Evolutionary conservation across 2,888 invertebrate species (phyloP), one percentile per base, ranked within the genome.

Genomic region (Hedya salicella): DNA sequence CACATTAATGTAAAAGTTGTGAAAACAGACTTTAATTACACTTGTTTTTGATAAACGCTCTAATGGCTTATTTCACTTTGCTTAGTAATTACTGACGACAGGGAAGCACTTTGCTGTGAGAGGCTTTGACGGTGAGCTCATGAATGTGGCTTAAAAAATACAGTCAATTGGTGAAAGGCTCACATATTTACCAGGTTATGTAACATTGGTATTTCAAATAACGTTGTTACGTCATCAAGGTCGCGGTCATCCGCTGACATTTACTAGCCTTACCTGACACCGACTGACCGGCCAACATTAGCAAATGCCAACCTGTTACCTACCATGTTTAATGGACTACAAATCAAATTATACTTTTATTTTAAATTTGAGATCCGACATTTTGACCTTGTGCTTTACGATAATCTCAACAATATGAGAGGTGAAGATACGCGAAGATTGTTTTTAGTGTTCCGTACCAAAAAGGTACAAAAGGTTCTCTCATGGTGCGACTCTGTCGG

Each of bases 161-260:
- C 5, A 25, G 25, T 25, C 4, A 6, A 67, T 70, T 68, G 70
- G 71, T 50, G 65, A 70, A 70, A 73, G 71, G 71, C 69, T 74
- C 69, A 71, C 73, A 73, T 72, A 77, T 76, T 6, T 25, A 76
- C 78, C 75, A 73, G 72, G 77, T 85, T 83, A 79, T 72, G 81
- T 83, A 83, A 85, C 81, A 79, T 71, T 80, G 83, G 84, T 85
- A 86, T 87, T 86, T 86, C 83, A 86, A 83, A 79, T 77, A 76
- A 81, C 75, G 79, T 83, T 82, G 82, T 89, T 88, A 89, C 75
- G 77, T 88, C 89, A 89, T 68, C 64, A 91, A 91, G 90, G 91
- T 88, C 88, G 79, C 73, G 80, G 71, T 81, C 88, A 77, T 87
- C 88, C 70, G 70, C 84, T 91, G 91, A 88, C 91, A 91, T 91